Evolutionary conservation across 1,140 invertebrate species (phyloP), one percentile per base, ranked within the genome.

Genomic region (Drosophila prosaltans): DNA sequence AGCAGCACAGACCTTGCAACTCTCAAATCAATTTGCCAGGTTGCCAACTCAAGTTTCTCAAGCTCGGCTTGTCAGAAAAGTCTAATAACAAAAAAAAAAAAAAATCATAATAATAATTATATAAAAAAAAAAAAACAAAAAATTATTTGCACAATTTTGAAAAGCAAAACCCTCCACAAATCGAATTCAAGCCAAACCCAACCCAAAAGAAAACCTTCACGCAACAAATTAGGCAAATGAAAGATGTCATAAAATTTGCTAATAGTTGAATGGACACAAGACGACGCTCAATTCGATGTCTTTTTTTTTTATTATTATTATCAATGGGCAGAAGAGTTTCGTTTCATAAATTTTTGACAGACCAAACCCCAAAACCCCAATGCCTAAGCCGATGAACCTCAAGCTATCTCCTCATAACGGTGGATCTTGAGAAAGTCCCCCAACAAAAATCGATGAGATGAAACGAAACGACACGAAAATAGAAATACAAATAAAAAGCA

Each of bases 241-340:
- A 83, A 88, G 72, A 88, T 63, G 62, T 69, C 83, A 77, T 88
- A 77, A 86, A 86, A 86, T 80, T 59, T 74, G 76, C 82, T 86
- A 88, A 86, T 79, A 82, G 74, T 24, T 72, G 43, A 16, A 54
- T 63, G 61, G 28, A 30, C 28, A 65, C 68, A 64, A 79, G 73
- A 16, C 16, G 16, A 16, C 77, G 68, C 67, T 76, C 80, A 86
- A 74, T 83, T 74, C 70, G 41, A 72, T 4, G 32, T 36, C 3
- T 36, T 65, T 21, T 48, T 43, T 82, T 81, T 66, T 85, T 85
- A 78, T 81, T 72, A 86, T 74, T 72, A 61, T 45, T 28, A 61
- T n/a, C 45, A 51, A 51, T 51, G 45, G 45, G 45, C 45, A 51
- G 45, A 51, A 60, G 55, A 72, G 71, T 66, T 63, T 69, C 62